Conservation (phyloP, 2,113 vertebrate genomes). For the cattle (Bos taurus) region ARS-UCD2.0 NC_037347.1:39336001-39336500, state of each 20-base stretch:
- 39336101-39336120: not conserved
- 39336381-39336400: not conserved
- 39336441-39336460: rapidly evolving
- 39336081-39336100: not conserved
- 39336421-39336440: not conserved
- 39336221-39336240: not conserved
- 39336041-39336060: not conserved
- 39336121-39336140: not conserved
- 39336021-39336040: not conserved
- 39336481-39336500: not conserved
- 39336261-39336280: not conserved
- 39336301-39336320: not conserved
- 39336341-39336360: not conserved
- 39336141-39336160: not conserved
- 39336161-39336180: not conserved
- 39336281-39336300: not conserved
- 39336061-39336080: not conserved
- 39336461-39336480: not conserved
- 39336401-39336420: not conserved
- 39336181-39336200: not conserved
- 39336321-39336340: not conserved
- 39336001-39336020: not conserved
- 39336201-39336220: not conserved
- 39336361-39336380: not conserved
- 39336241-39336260: not conserved